Conservation (phyloP, 2,888 invertebrate genomes). For the Macaria liturata region DNA sequence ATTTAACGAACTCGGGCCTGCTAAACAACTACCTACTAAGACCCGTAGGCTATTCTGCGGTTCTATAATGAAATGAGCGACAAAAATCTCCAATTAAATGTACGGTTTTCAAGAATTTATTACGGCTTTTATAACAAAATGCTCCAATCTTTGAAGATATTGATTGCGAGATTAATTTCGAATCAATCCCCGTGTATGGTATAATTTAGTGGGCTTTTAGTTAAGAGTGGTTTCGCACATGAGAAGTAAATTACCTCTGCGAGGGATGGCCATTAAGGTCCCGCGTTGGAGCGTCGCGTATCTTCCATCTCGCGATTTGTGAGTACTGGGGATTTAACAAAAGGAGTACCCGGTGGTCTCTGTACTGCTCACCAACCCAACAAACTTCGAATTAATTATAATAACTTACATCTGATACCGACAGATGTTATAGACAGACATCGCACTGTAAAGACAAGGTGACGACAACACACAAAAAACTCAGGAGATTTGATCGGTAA, state of each 20-base stretch:
- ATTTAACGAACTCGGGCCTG: slow-evolving; percentile 17
- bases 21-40: slow-evolving; percentile 1
- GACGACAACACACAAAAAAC: slow-evolving; percentile 33
- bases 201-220: slow-evolving; percentile 80
- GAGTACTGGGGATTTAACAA: slow-evolving; percentile 71
- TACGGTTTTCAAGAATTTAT: slow-evolving; percentile 16
- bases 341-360: slow-evolving; percentile 76
- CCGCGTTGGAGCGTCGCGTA: slow-evolving; percentile 74
- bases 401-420: slow-evolving; percentile 22
- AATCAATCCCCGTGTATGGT: slow-evolving; percentile 75
- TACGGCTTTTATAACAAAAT: slow-evolving; percentile 43
- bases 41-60: background rate
- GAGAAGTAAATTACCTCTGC: slow-evolving; percentile 78
- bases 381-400: slow-evolving; percentile 41
- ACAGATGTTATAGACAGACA: slow-evolving; percentile 4
- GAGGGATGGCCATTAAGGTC: slow-evolving; percentile 74
- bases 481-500: slow-evolving; percentile 32
- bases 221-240: slow-evolving; percentile 79
- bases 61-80: slow-evolving; percentile 12
- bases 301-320: slow-evolving; percentile 78
- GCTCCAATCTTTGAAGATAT: slow-evolving; percentile 52
- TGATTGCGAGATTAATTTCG: slow-evolving; percentile 70
- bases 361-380: slow-evolving; percentile 54
- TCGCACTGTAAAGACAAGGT: slow-evolving; percentile 32
- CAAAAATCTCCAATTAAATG: slow-evolving; percentile 35